Conservation (phyloP, 1,140 invertebrate genomes). For the Stratiolaelaps scimitus region DNA sequence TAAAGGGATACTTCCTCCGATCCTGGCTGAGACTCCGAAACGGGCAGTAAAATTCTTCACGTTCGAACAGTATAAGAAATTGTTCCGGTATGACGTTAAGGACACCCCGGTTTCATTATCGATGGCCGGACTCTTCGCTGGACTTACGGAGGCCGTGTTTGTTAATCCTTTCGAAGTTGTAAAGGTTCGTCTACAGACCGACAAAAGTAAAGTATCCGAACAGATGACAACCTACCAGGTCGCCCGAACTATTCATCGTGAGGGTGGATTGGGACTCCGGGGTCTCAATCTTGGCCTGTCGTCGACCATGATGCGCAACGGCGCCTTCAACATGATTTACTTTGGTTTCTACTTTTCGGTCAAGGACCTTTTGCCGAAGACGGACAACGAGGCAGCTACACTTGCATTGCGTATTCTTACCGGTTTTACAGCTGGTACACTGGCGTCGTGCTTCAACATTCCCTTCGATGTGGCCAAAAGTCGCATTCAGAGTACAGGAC, state of each 20-base stretch:
- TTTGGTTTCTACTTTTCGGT: slow-evolving; percentile 87
- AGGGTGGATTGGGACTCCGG: slow-evolving; percentile 56
- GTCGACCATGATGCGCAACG: slow-evolving; percentile 71
- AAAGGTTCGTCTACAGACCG: slow-evolving; percentile 59
- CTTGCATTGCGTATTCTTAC: slow-evolving; percentile 28
- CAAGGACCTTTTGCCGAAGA: slow-evolving; percentile 58
- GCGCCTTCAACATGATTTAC: slow-evolving; percentile 79
- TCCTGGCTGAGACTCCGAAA: slow-evolving; percentile 87
- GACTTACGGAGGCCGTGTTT: slow-evolving; percentile 71
- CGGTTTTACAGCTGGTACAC: slow-evolving; percentile 66
- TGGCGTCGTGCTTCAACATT: slow-evolving; percentile 76
- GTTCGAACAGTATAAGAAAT: slow-evolving; percentile 78
- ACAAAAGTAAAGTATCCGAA: slow-evolving; percentile 36
- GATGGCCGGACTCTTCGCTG: slow-evolving; percentile 67
- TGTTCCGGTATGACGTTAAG: slow-evolving; percentile 58
- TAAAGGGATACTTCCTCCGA: slow-evolving; percentile 81
- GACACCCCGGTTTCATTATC: slow-evolving; percentile 46
- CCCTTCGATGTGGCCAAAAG: slow-evolving; percentile 92
- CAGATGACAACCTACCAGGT: slow-evolving; percentile 19
- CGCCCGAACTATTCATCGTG: slow-evolving; percentile 57
- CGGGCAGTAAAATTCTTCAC: slow-evolving; percentile 82
- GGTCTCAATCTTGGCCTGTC: slow-evolving; percentile 78
- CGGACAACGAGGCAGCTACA: slow-evolving; percentile 44
- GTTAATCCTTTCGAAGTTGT: slow-evolving; percentile 91
- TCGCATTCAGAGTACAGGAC: slow-evolving; percentile 80